Evolutionary conservation across 2,888 invertebrate genomes (phyloP), one percentile per base, ranked within the genome.

Genomic region (Endotricha flammealis): DNA sequence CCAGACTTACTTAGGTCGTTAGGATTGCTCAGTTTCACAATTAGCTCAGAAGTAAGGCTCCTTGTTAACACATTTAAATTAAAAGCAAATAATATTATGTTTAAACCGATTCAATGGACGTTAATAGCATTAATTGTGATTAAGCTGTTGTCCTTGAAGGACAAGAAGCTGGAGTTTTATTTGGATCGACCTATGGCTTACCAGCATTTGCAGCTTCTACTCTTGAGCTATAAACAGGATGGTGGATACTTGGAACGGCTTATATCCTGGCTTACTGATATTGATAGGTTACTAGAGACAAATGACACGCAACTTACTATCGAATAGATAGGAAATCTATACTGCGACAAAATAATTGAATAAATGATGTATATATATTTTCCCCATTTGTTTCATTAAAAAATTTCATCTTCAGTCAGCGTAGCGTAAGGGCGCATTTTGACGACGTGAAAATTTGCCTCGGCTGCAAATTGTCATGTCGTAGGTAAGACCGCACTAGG

Each of bases 91-190:
- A 94, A 93, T 61, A 91, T 94, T 17, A 88, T 90, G 57, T 92
- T 93, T 56, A 92, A 91, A 64, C 91, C 92, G 0, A 75, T 87
- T 8, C 90, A 93, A 53, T 93, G 93, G 93, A 91, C 87, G 40
- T 72, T 93, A 13, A 89, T 93, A 38, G 89, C 90, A 2, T 76
- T 93, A n/a, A 75, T 93, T 24, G 81, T 93, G 24, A 88, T 93
- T 12, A 90, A 91, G 69, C 78, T 94, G 87, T 46, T 87, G 12
- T 82, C 86, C 1, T 46, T 87, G 0, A 60, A 74, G 38, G 73
- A 86, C 49, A 61, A 54, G 22, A 53, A 68, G 22, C 54, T 87
- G n/a, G 64, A 65, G 13, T 51, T 60, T 32, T 53, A 75, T 27
- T 43, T 87, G 34, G 57, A 62, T 12, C 69, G 75, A 24, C 68